phyloP scores from a whole-genome alignment of 92 coral and sea anemone species.

The Bergia puertoricense region DNA sequence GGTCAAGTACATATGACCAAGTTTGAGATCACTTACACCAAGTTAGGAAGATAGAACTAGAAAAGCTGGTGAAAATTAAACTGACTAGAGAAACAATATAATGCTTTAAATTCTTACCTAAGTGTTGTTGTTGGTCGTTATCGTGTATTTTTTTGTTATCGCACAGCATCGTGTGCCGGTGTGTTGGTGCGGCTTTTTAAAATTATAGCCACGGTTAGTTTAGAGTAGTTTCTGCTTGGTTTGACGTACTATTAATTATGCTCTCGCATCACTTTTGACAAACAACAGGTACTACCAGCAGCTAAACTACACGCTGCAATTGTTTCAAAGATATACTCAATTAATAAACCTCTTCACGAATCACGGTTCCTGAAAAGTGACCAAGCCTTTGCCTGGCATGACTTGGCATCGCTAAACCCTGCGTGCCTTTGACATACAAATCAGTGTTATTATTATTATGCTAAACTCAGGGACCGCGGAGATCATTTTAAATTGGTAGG shows the following conservation, averaged over 20 bases:
- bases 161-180: not conserved
- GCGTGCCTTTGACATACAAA: no score
- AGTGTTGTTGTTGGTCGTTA: not conserved
- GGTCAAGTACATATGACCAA: not conserved
- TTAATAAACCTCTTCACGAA: no score
- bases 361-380: no score
- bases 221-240: not conserved
- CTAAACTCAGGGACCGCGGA: no score
- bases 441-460: no score
- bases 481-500: no score
- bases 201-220: not conserved
- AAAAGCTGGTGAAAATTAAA: not conserved
- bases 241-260: no score
- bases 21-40: not conserved
- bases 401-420: no score
- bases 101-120: not conserved
- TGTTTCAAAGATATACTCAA: no score
- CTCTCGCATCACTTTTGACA: not conserved
- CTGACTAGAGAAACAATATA: not conserved
- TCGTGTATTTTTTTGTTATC: not conserved
- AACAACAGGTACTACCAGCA: not conserved
- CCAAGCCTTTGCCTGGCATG: no score
- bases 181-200: not conserved
- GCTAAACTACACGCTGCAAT: not conserved
- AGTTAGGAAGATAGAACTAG: not conserved